Conservation (phyloP, 2,888 invertebrate species). For the Scrobipalpa costella region DNA sequence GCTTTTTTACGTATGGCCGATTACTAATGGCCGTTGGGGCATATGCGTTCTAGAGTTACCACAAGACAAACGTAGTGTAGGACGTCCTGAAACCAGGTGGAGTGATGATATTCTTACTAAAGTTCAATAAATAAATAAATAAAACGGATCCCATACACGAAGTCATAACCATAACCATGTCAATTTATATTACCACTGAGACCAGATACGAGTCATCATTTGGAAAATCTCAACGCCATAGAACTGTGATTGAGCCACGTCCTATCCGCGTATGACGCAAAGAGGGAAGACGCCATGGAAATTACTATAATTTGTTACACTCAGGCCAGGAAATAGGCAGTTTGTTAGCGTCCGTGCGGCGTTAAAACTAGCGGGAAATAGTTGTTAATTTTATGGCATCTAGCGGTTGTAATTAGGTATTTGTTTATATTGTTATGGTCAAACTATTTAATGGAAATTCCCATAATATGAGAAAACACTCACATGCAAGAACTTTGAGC, state of each 20-base stretch:
- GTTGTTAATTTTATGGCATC: too few species aligned
- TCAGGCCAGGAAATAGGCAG: conserved; percentile 13
- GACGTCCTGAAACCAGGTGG: too few species aligned
- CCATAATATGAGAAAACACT: too few species aligned
- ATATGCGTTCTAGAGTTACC: too few species aligned
- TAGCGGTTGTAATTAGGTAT: background rate
- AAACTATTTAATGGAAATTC: too few species aligned
- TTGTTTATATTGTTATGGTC: too few species aligned
- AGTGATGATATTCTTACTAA: too few species aligned
- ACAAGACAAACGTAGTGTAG: too few species aligned
- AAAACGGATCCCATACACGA: background rate
- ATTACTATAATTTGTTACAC: conserved; percentile 59
- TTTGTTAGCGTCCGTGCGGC: background rate
- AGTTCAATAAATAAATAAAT: too few species aligned
- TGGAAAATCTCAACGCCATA: background rate
- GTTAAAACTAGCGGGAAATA: background rate
- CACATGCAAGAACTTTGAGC: too few species aligned
- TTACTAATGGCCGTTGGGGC: too few species aligned
- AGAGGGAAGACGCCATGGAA: conserved; percentile 44
- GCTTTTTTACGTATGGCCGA: too few species aligned
- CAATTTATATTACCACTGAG: background rate
- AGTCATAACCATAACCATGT: background rate
- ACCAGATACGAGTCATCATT: background rate
- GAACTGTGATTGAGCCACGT: background rate
- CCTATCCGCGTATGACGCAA: background rate